phyloP scores from a whole-genome alignment of 2,797 vertebrate genomes.

The Catostomus latipinnis region DNA sequence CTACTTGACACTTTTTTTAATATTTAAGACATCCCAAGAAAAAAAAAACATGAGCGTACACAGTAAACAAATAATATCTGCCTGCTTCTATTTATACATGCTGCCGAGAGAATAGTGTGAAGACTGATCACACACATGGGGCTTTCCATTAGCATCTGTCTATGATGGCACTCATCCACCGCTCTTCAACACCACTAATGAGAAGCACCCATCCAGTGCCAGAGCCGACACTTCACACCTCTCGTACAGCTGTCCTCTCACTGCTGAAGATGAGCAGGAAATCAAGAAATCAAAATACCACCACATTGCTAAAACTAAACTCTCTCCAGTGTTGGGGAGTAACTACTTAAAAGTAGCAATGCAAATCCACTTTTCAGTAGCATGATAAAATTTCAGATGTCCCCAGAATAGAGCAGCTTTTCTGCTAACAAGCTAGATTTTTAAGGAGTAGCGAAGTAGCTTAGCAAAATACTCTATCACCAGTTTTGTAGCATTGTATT shows the following conservation, averaged over 20 bases:
- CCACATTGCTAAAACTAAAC: constrained; percentile 2
- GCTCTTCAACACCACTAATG: constrained; percentile 32
- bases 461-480: too few species aligned
- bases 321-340: too few species aligned
- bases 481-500: too few species aligned
- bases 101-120: constrained; percentile 1
- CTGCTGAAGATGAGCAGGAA: constrained; percentile 3
- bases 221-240: constrained; percentile 10
- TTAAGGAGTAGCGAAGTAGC: too few species aligned
- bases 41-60: neutral
- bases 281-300: constrained; percentile 12
- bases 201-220: constrained; percentile 35
- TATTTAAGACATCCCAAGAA: neutral
- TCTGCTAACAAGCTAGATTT: too few species aligned
- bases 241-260: constrained; percentile 20
- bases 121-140: constrained; percentile 17
- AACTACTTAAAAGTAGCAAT: too few species aligned
- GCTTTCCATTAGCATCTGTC: constrained; percentile 26
- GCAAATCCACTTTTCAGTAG: too few species aligned
- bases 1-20: neutral
- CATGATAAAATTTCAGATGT: too few species aligned
- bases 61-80: constrained; percentile 19
- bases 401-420: too few species aligned
- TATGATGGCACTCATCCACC: constrained; percentile 30
- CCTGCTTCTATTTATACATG: neutral